Base-by-base conservation (phyloP, 2,113 vertebrate genomes). In the Anguilla rostrata region DNA sequence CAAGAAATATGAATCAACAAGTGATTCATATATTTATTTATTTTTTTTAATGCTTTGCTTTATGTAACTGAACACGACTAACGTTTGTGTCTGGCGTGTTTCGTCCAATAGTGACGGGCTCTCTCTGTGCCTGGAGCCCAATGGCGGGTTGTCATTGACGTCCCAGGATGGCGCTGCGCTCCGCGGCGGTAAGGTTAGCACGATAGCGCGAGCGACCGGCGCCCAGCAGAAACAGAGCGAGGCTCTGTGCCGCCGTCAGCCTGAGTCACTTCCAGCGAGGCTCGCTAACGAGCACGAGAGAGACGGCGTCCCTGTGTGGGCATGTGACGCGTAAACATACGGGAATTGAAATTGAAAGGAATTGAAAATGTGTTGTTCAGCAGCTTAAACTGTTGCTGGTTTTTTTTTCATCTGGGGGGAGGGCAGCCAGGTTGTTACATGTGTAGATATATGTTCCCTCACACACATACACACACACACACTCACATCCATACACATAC, bases 91-190 rank as follows among this genome's bases (percentile, higher is more conserved):
- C n/a, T 11, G 15, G 46, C 81, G 22, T n/a, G 81, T 83, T 88
- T 92, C 88, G 91, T 88, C 87, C 82, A 87, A 84, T 91, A 91
- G 85, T 8, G 46, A 89, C 83, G 88, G 82, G 83, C 87, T 83
- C 83, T 79, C 88, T 91, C 91, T 88, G 85, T 82, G 56, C 90
- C 83, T 82, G 4, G 16, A 87, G 92, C 87, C 89, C 91, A 93
- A 90, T 89, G 87, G 88, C 46, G 91, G 92, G 90, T 90, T 86
- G 87, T 84, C 86, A 78, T 85, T 26, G 63, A 86, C 57, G 46
- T 85, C 82, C n/a, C 84, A 86, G 86, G 86, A 39, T 86, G 90
- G 56, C 41, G 39, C 43, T 90, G 84, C 84, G 43, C 7, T 75
- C n/a, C 1, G 66, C 63, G 16, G 63, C 34, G 34, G 34, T 34